Evolutionary conservation across 2,888 invertebrate genomes (phyloP), one percentile per base, ranked within the genome.

Genomic region (Cephus nigrinus): DNA sequence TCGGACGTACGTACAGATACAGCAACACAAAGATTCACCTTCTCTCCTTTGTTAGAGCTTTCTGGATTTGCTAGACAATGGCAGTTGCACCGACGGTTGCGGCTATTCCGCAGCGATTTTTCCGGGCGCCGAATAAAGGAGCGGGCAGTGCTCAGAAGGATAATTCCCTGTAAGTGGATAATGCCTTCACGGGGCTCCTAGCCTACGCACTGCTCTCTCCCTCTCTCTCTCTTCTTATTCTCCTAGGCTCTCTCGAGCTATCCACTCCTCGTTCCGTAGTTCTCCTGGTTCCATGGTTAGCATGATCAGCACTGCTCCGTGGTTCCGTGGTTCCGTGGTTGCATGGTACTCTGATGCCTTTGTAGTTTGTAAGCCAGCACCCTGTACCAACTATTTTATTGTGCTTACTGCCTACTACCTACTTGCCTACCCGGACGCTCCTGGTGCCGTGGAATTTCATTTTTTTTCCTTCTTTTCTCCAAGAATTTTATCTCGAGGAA

Each of bases 111-210:
- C 81, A 79, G 55, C 79, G 83, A 86, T 85, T 87, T 85, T 86
- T 86, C 83, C 82, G 79, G 68, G 79, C 78, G 78, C 78, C 83
- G 83, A 83, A 85, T 80, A 81, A 76, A 80, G 78, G 80, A 79
- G 79, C 69, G 76, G 76, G 75, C 36, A 55, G 11, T 40, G 68
- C 32, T 76, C 76, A 76, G 83, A 80, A 87, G 86, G 87, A 89
- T 89, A 89, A 89, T 90, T 89, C 86, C 86, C 87, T 87, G 85
- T 90, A 89, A 90, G 89, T 90, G 89, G 89, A 90, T 90, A 90
- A 90, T 90, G 86, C 85, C 84, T 84, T 82, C 82, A 84, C 84
- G 83, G 77, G 83, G 87, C 88, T 88, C 84, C 88, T 88, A 86
- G 87, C 85, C 86, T 88, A 89, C 88, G 88, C 88, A 88, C 80